Base-by-base conservation (phyloP, 2,797 vertebrate genomes). In the Chaunax sp. region DNA sequence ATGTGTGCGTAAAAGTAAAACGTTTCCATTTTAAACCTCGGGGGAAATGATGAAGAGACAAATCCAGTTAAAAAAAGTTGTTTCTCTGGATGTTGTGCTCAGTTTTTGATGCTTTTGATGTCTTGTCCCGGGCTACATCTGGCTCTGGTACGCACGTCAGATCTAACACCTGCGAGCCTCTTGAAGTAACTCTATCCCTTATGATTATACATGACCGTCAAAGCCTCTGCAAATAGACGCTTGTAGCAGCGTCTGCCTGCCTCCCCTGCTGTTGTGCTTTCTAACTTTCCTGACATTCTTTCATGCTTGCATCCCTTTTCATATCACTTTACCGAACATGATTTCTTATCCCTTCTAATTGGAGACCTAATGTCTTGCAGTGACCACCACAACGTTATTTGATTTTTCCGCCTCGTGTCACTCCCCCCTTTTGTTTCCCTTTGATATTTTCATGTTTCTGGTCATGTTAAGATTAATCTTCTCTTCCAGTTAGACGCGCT, bases 91-190 rank as follows among this genome's bases (percentile, higher is more conserved):
- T 33, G 65, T 26, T 53, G 26, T 52, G 33, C 64, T 87, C 59
- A n/a, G 50, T 71, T 77, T 70, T 72, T 57, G 52, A 74, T 72
- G 73, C 73, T 80, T 83, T 41, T 68, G 33, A 20, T 37, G 50
- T 19, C 16, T 77, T 82, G 78, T 86, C 62, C 71, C 70, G 41
- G 82, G 67, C 57, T 88, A 84, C 87, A 89, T 86, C 86, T 91
- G 85, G 84, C 81, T 72, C 77, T 82, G 84, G 78, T 83, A 76
- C 75, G 81, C 87, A 87, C 87, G 85, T 91, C 84, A 92, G 89
- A 91, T 91, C 90, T 90, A 90, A 93, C 92, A 93, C 92, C 93
- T 93, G 91, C 85, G 72, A 89, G 84, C 78, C 85, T 87, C 88
- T 91, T 89, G 75, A 90, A 85, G 89, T 89, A 85, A 90, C 88